A percentile compares a stretch with the other conserved stretches of the same genome.
Evolutionary conservation across 2,797 vertebrate species (phyloP).

Genomic region (Steatocranus sp.): DNA sequence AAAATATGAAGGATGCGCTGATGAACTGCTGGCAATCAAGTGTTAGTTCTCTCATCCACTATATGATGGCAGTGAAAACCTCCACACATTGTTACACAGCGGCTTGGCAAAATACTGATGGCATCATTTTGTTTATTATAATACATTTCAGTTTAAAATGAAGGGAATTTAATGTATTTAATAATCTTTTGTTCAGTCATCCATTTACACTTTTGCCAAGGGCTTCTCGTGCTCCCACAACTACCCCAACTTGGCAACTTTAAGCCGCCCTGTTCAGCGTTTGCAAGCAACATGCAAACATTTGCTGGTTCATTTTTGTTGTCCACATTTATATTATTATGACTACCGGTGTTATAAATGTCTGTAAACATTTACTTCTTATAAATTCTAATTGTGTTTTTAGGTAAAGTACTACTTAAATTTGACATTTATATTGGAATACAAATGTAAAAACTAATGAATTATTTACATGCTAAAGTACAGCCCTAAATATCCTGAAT

Average conservation of each 20-base stretch:
- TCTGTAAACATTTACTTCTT: neutral
- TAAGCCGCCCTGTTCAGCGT: neutral
- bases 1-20: slow-evolving; percentile 76
- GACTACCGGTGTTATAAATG: rapidly evolving
- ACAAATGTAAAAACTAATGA: neutral
- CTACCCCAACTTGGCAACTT: neutral
- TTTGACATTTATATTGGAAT: neutral
- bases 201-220: neutral
- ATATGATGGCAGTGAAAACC: slow-evolving; percentile 53
- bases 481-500: neutral
- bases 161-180: slow-evolving; percentile 14
- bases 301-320: neutral
- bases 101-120: slow-evolving; percentile 6
- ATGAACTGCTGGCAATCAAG: slow-evolving; percentile 79
- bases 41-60: slow-evolving; percentile 68
- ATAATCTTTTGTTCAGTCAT: slow-evolving; percentile 22
- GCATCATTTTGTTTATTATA: slow-evolving; percentile 12
- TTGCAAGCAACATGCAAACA: neutral
- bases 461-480: neutral
- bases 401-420: neutral
- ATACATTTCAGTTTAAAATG: slow-evolving; percentile 20
- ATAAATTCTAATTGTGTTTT: neutral
- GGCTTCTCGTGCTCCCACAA: neutral
- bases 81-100: slow-evolving; percentile 40
- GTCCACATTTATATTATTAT: neutral